Conservation (phyloP, 1,140 invertebrate genomes). For the Zaprionus camerounensis region DNA sequence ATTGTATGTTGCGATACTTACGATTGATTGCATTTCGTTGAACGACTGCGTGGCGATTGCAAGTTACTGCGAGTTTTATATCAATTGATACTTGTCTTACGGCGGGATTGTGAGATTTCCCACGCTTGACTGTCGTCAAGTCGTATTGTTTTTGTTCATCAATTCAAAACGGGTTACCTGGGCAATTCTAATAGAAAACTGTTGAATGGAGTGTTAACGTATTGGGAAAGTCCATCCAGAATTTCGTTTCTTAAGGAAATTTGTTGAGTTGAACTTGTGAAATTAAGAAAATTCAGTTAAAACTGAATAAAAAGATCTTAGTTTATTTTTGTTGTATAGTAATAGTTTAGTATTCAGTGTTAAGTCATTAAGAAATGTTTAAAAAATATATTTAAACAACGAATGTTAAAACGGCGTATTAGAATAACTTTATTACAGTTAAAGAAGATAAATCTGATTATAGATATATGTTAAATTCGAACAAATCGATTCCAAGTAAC, state of each 20-base stretch:
- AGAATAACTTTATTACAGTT: too few relatives aligned
- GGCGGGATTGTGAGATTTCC: conserved; percentile 11
- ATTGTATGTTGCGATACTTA: conserved; percentile 47
- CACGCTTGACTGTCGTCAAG: neutral
- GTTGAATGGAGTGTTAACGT: neutral
- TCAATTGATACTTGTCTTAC: neutral
- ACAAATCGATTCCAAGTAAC: too few relatives aligned
- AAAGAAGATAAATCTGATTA: too few relatives aligned
- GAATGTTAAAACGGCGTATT: too few relatives aligned
- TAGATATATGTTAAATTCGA: too few relatives aligned
- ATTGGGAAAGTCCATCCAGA: conserved; percentile 2
- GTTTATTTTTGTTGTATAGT: neutral
- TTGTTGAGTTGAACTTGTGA: neutral
- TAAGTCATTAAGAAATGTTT: neutral
- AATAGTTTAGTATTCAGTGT: neutral
- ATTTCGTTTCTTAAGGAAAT: conserved; percentile 4
- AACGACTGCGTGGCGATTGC: conserved; percentile 41
- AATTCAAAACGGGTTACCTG: conserved; percentile 1
- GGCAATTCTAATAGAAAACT: neutral
- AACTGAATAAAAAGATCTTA: too few relatives aligned
- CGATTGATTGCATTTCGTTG: conserved; percentile 60
- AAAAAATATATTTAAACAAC: too few relatives aligned
- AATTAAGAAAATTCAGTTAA: neutral
- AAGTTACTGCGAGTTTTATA: conserved; percentile 54
- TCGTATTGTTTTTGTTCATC: neutral